Conservation (phyloP, 2,113 vertebrate genomes). For the Ophthalmolycus amberensis region DNA sequence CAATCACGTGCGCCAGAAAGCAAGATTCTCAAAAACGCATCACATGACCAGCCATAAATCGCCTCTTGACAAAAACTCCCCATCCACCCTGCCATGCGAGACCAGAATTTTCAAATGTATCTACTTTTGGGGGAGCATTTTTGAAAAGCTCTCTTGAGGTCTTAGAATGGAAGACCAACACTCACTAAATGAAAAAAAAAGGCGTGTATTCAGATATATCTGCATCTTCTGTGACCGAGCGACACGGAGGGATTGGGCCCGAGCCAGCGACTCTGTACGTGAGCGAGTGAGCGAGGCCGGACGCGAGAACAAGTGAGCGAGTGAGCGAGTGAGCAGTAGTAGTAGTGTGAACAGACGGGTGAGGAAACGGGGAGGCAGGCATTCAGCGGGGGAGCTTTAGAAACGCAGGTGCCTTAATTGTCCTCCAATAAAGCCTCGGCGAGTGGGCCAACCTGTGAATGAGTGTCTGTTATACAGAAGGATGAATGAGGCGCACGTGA, state of each 20-base stretch:
- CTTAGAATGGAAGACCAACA: neutral
- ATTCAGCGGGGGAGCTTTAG: conserved; percentile 74
- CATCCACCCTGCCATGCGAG: neutral
- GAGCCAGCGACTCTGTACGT: conserved; percentile 29
- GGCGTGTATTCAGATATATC: conserved; percentile 3
- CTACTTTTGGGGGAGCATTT: neutral
- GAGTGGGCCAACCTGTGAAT: conserved; percentile 80
- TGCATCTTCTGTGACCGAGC: conserved; percentile 33
- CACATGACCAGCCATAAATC: conserved; percentile 3
- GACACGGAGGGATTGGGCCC: conserved; percentile 2
- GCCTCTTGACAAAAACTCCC: conserved; percentile 1
- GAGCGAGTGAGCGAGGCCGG: conserved; percentile 40
- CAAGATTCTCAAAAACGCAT: neutral
- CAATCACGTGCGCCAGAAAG: neutral
- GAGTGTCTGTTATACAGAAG: conserved; percentile 68
- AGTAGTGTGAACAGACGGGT: conserved; percentile 64
- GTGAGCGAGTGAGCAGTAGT: conserved; percentile 42
- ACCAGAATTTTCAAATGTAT: conserved; percentile 6
- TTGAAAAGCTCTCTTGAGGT: conserved; percentile 30
- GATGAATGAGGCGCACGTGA: conserved; percentile 76
- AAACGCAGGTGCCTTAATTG: conserved; percentile 83
- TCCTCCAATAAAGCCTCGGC: conserved; percentile 76
- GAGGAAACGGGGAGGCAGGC: conserved; percentile 69
- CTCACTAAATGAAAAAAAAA: neutral
- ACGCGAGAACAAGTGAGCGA: conserved; percentile 33